Base-by-base conservation (phyloP, 1,140 invertebrate genomes). In the Nylanderia fulva region DNA sequence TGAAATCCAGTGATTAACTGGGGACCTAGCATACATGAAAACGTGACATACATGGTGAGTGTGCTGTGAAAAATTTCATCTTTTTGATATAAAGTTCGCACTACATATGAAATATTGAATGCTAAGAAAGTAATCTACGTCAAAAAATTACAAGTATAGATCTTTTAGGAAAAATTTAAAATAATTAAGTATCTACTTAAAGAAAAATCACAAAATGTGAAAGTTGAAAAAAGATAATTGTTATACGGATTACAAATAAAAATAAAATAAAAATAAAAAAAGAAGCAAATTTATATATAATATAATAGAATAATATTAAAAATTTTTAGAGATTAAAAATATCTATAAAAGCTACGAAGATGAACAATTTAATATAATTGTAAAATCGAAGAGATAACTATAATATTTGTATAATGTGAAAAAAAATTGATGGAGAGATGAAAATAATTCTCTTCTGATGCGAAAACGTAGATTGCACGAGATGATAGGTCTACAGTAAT, bases 1-100 rank as follows among this genome's bases (percentile, higher is more conserved):
- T 45, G 60, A 77, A 66, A 84, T 60, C 24, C 52, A 24, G 24
- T 58, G 24, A 85, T 79, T 63, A 66, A 85, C 36, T 1, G 9
- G 27, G 4, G 8, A 80, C 27, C 9, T 29, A n/a, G 45, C 9
- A 9, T 45, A 21, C 8, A 52, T n/a, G 7, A 21, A 18, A 71
- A 71, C 39, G 39, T 58, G 48, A 71, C 15, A 52, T 15, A 27
- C 9, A 21, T 18, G 9, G n/a, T 21, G n/a, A n/a, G 7, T 21
- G 54, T 27, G 18, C 58, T 58, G n/a, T 1, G 33, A 0, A 33
- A 45, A 72, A 60, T 52, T 39, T 27, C 7, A 79, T 27, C 8
- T 33, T 15, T 77, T 21, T 27, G 5, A 61, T 42, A 11, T 18
- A 48, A 66, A 52, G 7, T 33, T 76, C 3, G n/a, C 2, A 9